phyloP scores from a whole-genome alignment of 2,797 vertebrate genomes.

The Carcharodon carcharias region DNA sequence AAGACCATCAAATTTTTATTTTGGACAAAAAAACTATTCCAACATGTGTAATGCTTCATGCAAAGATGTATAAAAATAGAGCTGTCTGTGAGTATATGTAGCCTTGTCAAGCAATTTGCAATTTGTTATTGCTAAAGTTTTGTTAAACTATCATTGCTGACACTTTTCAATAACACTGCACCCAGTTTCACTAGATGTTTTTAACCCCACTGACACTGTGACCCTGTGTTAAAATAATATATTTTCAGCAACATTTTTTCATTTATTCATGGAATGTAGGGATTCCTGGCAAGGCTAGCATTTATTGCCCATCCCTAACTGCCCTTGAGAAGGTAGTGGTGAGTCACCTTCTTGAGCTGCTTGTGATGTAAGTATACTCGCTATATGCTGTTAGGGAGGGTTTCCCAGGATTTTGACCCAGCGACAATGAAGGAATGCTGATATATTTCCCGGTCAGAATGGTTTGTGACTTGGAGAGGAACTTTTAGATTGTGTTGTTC shows the following conservation, averaged over 20 bases:
- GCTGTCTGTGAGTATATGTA: not conserved
- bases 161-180: slow-evolving; percentile 3
- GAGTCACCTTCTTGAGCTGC: not conserved
- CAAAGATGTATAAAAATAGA: not conserved
- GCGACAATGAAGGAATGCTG: not conserved
- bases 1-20: slow-evolving; percentile 3
- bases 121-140: not conserved
- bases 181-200: not conserved
- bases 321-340: not conserved
- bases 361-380: not conserved
- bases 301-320: not conserved
- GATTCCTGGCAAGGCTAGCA: not conserved
- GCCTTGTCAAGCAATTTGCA: slow-evolving; percentile 12
- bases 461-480: not conserved
- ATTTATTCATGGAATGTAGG: not conserved
- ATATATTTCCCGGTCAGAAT: not conserved
- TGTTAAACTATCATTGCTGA: slow-evolving; percentile 3
- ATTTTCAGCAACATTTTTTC: not conserved
- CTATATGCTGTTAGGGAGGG: not conserved
- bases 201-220: not conserved
- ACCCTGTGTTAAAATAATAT: not conserved
- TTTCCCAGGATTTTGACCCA: not conserved
- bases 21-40: not conserved
- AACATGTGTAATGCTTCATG: slow-evolving; percentile 17
- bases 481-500: not conserved